Conservation (phyloP, 2,888 invertebrate species). For the Bimastos eiseni region DNA sequence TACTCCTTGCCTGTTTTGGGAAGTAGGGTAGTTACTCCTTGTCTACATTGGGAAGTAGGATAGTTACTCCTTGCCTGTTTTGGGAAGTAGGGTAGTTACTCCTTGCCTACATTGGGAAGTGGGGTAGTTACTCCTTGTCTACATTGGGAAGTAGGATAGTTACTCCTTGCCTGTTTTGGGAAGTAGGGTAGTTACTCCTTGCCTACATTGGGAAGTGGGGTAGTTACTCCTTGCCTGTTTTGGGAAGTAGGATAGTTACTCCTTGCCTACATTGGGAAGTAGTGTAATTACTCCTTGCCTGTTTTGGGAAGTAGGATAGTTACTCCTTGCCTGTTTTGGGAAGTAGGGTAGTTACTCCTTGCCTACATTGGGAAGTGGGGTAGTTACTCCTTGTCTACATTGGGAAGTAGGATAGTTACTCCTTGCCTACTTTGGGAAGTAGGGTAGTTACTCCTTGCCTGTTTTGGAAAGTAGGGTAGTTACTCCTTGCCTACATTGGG, state of each 20-base stretch:
- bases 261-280: neutral
- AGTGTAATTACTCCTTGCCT: neutral
- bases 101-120: neutral
- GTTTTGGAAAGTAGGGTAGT: neutral
- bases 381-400: neutral
- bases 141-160: neutral
- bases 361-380: neutral
- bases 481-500: neutral
- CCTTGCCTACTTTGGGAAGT: neutral
- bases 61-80: neutral
- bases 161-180: neutral
- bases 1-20: neutral
- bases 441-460: neutral
- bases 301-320: neutral
- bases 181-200: no score
- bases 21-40: no score
- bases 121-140: neutral
- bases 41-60: neutral
- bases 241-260: no score
- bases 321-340: neutral
- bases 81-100: no score
- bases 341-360: no score
- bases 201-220: neutral
- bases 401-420: no score
- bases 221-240: neutral